phyloP scores from a whole-genome alignment of 2,113 vertebrate species.

The Protobothrops mucrosquamatus region DNA sequence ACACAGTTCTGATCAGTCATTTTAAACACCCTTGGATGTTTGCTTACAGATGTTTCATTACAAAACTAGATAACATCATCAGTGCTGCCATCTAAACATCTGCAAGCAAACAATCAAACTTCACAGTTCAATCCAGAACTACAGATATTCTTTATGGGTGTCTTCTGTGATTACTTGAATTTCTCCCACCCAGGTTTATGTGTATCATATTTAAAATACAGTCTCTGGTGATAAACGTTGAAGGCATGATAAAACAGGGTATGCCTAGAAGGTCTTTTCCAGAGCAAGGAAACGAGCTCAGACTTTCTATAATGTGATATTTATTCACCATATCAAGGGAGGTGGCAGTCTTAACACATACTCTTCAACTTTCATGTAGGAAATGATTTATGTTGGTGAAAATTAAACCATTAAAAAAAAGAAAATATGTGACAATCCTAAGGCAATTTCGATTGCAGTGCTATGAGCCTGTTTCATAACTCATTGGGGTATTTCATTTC shows the following conservation, averaged over 20 bases:
- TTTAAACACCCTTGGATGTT: background rate
- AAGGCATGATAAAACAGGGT: background rate
- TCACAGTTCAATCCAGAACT: background rate
- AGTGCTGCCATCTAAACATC: background rate
- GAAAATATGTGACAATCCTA: background rate
- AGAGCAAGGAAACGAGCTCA: background rate
- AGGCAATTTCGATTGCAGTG: background rate
- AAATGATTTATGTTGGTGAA: background rate
- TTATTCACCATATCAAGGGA: background rate
- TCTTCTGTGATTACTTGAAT: background rate
- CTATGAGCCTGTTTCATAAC: background rate
- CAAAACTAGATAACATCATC: background rate
- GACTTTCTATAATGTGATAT: background rate
- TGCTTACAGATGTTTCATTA: background rate
- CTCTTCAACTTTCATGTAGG: background rate
- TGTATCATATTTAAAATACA: background rate
- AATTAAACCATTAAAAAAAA: background rate
- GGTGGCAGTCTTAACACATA: background rate
- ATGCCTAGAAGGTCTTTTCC: background rate
- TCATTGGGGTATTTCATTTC: background rate
- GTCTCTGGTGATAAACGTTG: background rate
- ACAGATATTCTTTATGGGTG: background rate
- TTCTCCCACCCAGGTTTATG: background rate
- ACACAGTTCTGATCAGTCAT: background rate
- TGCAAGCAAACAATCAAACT: background rate